Evolutionary conservation across 2,888 invertebrate genomes (phyloP).

Genomic region (Danaus chrysippus): DNA sequence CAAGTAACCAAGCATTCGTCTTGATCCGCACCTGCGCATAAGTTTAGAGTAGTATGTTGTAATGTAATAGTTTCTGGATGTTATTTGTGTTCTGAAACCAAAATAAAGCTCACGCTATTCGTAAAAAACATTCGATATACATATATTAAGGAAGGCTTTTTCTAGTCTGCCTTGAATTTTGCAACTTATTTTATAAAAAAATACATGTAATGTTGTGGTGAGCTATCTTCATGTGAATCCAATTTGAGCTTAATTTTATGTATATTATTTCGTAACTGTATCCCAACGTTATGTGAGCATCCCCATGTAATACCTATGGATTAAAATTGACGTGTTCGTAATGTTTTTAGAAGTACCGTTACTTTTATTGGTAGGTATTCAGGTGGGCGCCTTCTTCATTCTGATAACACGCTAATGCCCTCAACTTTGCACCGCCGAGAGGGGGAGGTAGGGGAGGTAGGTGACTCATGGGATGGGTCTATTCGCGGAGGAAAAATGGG

Average conservation of each 20-base stretch:
- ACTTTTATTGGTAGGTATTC: constrained; percentile 49
- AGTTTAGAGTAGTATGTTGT: too few relatives aligned
- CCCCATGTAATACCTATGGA: constrained; percentile 19
- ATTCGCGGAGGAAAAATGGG: constrained; percentile 70
- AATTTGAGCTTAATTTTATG: constrained; percentile 24
- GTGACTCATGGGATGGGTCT: constrained; percentile 41
- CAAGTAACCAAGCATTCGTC: too few relatives aligned
- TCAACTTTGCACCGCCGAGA: constrained; percentile 78
- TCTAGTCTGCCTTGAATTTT: too few relatives aligned
- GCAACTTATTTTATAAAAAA: too few relatives aligned
- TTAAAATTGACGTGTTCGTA: neutral
- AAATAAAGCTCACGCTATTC: too few relatives aligned
- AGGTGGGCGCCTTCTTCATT: constrained; percentile 77
- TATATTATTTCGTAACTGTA: constrained; percentile 45
- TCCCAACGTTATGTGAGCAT: neutral
- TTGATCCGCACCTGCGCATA: too few relatives aligned
- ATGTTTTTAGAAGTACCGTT: constrained; percentile 8
- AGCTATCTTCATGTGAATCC: constrained; percentile 32
- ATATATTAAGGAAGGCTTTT: too few relatives aligned
- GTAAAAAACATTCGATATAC: too few relatives aligned
- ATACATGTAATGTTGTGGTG: too few relatives aligned
- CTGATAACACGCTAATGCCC: constrained; percentile 79
- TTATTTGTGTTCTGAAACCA: too few relatives aligned
- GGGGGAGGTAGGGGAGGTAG: constrained; percentile 40
- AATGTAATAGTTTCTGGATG: too few relatives aligned